A percentile compares a stretch with the other conserved stretches of the same genome.
Evolutionary conservation across 2,113 vertebrate genomes (phyloP).

Genomic region (Calidris pugnax): DNA sequence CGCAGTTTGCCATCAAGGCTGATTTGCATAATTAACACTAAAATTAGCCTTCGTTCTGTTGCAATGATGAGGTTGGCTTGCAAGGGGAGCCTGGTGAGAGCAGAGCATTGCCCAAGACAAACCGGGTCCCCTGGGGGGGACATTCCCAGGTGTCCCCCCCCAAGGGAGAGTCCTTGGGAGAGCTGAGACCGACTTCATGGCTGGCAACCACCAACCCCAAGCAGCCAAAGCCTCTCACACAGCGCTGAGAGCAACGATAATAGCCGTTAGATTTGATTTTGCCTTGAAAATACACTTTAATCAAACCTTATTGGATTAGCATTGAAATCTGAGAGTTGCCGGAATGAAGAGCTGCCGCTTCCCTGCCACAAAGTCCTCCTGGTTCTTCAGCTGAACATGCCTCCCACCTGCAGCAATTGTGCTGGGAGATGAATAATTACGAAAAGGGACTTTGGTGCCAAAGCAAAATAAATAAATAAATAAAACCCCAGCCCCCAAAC

Average conservation of each 20-base stretch:
- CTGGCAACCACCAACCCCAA: fast-evolving
- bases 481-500: not conserved
- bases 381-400: not conserved
- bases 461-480: not conserved
- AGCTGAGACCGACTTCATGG: fast-evolving
- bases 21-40: not conserved
- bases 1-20: not conserved
- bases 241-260: not conserved
- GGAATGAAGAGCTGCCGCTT: not conserved
- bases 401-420: not conserved
- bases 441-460: not conserved
- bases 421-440: not conserved
- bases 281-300: not conserved
- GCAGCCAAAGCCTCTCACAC: not conserved
- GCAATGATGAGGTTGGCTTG: not conserved
- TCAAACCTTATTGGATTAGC: not conserved
- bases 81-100: not conserved
- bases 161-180: not conserved
- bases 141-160: not conserved
- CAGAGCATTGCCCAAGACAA: not conserved
- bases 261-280: not conserved
- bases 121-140: fast-evolving
- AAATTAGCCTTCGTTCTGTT: not conserved
- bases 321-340: not conserved
- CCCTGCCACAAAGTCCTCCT: not conserved